These are phyloP conservation scores for Achatina immaculata DNA, from an alignment of 1,140 invertebrate genomes.

Conservation along the genomic window DNA sequence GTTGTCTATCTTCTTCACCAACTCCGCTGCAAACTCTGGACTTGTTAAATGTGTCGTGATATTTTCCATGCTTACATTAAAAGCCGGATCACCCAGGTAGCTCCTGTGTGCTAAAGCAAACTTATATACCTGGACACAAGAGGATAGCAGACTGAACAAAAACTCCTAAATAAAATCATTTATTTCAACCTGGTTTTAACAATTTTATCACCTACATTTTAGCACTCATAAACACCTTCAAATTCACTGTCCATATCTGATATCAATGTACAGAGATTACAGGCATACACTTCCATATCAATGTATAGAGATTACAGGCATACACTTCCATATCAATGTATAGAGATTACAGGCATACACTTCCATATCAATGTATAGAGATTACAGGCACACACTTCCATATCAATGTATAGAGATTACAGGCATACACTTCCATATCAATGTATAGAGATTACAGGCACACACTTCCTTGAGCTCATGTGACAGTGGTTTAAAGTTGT, in stretches of 20 bases:
- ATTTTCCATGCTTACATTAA: constrained; percentile 45
- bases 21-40: constrained; percentile 75
- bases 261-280: neutral
- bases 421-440: no score
- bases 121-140: constrained; percentile 88
- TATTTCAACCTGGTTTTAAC: neutral
- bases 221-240: neutral
- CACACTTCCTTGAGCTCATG: no score
- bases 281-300: neutral
- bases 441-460: no score
- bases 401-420: no score
- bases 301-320: no score
- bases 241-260: neutral
- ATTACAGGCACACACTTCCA: no score
- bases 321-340: no score
- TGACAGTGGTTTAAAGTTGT: no score
- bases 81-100: constrained; percentile 85
- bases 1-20: constrained; percentile 76
- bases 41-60: constrained; percentile 45
- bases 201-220: neutral
- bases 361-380: no score
- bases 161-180: neutral
- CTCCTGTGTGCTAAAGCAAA: constrained; percentile 87
- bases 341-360: no score
- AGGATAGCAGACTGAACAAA: no score